These are phyloP conservation scores for Allygus modestus DNA, from an alignment of 2,888 invertebrate genomes.

Conservation along the genomic window DNA sequence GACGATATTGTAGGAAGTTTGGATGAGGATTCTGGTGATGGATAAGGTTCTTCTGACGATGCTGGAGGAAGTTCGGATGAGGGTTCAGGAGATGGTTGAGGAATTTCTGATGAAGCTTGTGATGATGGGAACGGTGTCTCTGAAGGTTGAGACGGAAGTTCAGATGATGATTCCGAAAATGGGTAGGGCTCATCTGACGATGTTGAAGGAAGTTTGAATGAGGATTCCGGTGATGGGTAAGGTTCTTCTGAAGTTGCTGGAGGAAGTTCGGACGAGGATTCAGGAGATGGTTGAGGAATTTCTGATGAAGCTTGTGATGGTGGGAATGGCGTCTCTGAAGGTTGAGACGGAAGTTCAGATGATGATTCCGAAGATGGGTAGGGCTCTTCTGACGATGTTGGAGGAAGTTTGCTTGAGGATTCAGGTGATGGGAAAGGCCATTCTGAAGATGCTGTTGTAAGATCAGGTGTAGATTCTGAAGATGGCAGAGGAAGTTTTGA, in stretches of 20 bases:
- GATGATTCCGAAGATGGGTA: slow-evolving; percentile 6
- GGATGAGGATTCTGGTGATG: background rate
- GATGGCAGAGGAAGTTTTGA: background rate
- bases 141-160: background rate
- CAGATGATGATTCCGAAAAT: background rate
- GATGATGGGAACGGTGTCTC: background rate
- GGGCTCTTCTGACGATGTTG: background rate
- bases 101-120: background rate
- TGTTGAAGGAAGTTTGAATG: background rate
- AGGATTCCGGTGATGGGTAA: background rate
- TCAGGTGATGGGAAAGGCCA: background rate
- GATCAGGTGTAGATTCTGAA: background rate
- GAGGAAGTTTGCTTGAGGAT: background rate
- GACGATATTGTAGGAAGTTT: background rate
- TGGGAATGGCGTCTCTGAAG: background rate
- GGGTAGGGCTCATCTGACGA: background rate
- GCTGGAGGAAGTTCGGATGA: background rate
- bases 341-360: background rate
- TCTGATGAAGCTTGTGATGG: background rate
- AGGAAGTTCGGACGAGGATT: slow-evolving; percentile 1
- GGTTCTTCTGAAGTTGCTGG: background rate
- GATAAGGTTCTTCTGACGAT: background rate
- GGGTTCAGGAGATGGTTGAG: background rate
- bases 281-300: background rate
- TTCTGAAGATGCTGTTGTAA: background rate